Evolutionary conservation across 2,888 invertebrate species (phyloP), one percentile per base, ranked within the genome.

Genomic region (Nephrotoma appendiculata): DNA sequence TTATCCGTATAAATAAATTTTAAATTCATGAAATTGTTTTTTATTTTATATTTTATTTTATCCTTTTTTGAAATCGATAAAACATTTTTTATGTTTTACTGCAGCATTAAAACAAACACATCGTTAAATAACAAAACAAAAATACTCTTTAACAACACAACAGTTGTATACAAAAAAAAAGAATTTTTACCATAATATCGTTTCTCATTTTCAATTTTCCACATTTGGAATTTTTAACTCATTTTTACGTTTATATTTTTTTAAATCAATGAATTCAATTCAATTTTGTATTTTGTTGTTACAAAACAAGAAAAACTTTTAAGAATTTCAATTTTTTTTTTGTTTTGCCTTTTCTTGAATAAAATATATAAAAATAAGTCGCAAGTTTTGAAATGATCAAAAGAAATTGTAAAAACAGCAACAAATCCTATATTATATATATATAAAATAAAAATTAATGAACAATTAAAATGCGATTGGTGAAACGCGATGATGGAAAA

Each of bases 401-500:
- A 84, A 42, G 84, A 84, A 84, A 84, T 42, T 42, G 31, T 71
- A 71, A 52, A 52, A 52, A 15, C 52, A 52, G 31, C 71, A 71
- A 71, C 71, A 71, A 31, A 52, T 31, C 31, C 31, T 31, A 31
- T 15, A 15, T 15, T 31, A 57, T 19, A 71, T 31, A 57, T 19
- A 71, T 71, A 71, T 71, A 71, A 71, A 71, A 52, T 52, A 52
- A 52, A 52, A 52, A 42, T 84, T 84, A 84, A 84, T 84, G 84
- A 84, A 84, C 84, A 84, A 84, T 84, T 84, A 84, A 84, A 84
- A 84, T 84, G 84, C 84, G 84, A 84, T 84, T 84, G 84, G 84
- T 84, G 84, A 84, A 84, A 84, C 84, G 84, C 84, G 84, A 84
- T 84, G 84, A 84, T 84, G 84, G 71, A 84, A 84, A 84, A 84